These are phyloP conservation scores for Pemphigus obesinymphae DNA, from an alignment of 1,140 invertebrate species.

Conservation along the genomic window DNA sequence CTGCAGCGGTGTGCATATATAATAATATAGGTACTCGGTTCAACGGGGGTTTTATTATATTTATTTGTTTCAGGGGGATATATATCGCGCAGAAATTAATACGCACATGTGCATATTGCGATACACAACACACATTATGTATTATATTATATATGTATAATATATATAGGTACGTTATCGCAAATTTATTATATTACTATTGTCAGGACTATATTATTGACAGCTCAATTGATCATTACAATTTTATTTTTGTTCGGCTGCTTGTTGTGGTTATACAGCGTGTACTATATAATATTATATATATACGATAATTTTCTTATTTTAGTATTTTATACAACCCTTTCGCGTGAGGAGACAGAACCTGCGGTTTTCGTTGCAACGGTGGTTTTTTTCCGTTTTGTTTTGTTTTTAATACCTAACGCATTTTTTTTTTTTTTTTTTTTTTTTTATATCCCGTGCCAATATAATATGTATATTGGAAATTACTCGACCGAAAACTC, in stretches of 20 bases:
- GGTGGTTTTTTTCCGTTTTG: neutral
- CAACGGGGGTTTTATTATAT: neutral
- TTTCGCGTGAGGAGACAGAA: neutral
- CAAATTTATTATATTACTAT: neutral
- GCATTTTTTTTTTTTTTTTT: neutral
- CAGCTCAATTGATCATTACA: constrained; percentile 27
- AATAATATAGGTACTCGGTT: neutral
- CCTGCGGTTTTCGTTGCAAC: neutral
- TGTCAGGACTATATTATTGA: constrained; percentile 26
- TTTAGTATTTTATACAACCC: neutral
- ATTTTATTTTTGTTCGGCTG: neutral
- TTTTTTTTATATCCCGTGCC: neutral
- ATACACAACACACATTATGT: no score
- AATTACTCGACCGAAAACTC: neutral
- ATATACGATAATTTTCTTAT: neutral
- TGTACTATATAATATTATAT: neutral
- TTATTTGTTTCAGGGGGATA: constrained; percentile 9
- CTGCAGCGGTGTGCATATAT: neutral
- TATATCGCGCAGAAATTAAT: neutral
- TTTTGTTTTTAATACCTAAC: neutral
- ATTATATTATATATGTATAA: no score
- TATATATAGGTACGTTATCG: neutral
- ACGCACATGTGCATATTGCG: neutral
- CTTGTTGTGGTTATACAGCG: neutral
- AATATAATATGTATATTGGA: neutral